phyloP scores from a whole-genome alignment of 2,888 invertebrate species.

The Spilosoma lubricipeda region DNA sequence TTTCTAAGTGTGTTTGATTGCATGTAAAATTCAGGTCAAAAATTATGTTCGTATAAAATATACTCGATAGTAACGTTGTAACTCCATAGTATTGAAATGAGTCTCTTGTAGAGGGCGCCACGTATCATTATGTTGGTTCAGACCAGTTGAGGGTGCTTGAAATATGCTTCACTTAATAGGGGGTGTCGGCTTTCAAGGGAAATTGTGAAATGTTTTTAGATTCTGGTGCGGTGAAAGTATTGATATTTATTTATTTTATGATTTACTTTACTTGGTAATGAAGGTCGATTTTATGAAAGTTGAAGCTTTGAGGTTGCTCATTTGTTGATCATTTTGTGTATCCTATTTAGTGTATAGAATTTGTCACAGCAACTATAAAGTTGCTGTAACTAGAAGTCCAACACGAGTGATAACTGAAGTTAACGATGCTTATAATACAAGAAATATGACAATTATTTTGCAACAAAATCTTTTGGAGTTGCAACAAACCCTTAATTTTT shows the following conservation, averaged over 20 bases:
- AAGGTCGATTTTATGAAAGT: not conserved
- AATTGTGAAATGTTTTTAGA: not conserved
- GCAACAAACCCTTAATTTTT: too few species aligned
- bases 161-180: constrained; percentile 15
- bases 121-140: constrained; percentile 30
- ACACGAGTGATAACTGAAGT: not conserved
- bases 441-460: not conserved
- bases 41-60: not conserved
- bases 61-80: constrained; percentile 5
- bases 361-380: not conserved
- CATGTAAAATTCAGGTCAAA: not conserved
- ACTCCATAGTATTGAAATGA: constrained; percentile 28
- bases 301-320: too few species aligned
- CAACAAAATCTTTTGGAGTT: too few species aligned
- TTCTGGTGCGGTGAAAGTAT: not conserved
- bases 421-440: not conserved
- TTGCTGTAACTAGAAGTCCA: not conserved
- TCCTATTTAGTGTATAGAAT: not conserved
- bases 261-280: not conserved
- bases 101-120: constrained; percentile 16
- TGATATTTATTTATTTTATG: not conserved
- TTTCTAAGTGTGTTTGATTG: too few species aligned
- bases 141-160: constrained; percentile 18
- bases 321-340: not conserved
- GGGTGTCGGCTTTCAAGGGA: not conserved